Evolutionary conservation across 1,140 invertebrate species (phyloP), one percentile per base, ranked within the genome.

Genomic region (Caerostris extrusa): DNA sequence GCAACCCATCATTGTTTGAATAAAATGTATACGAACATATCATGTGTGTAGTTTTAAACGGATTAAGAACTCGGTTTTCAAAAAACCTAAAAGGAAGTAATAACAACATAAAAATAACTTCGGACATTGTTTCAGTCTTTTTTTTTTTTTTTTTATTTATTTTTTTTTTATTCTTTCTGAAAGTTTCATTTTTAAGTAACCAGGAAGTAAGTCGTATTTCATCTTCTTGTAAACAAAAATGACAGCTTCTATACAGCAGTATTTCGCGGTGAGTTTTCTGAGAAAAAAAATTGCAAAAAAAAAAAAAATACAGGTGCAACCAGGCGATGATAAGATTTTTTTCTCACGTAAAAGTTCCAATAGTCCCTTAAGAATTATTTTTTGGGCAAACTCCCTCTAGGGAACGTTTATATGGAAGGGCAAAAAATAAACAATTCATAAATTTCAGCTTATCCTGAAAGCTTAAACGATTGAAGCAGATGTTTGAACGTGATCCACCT

Each of bases 351-450:
- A 83, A 19, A n/a, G 10, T 57, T 69, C 17, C 58, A 92, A 56
- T 86, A 60, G 7, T 92, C 91, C 64, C 82, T 92, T 69, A 86
- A 92, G 82, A 92, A 71, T 92, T 69, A 86, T 69, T 64, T n/a
- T 92, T 85, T 57, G n/a, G 7, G 5, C 50, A 64, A 69, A 86
- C 19, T 14, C 82, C 53, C 91, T 69, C 91, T 8, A 58, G 56
- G 53, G 91, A 58, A 6, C 61, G 50, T 86, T 92, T 85, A 67
- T 83, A 56, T 71, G 82, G 61, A 55, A 34, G 5, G 34, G 50
- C 50, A 92, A 92, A 92, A 92, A 92, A 67, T 92, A 86, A 92
- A 92, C 81, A 86, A 92, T 92, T 92, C 91, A 86, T 85, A 92
- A 92, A 92, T 92, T 92, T 71, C 5, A 12, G n/a, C 64, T 56